A percentile compares a stretch with the other conserved stretches of the same genome.
Evolutionary conservation across 2,888 invertebrate species (phyloP).

Genomic region (Hirudinaria manillensis): DNA sequence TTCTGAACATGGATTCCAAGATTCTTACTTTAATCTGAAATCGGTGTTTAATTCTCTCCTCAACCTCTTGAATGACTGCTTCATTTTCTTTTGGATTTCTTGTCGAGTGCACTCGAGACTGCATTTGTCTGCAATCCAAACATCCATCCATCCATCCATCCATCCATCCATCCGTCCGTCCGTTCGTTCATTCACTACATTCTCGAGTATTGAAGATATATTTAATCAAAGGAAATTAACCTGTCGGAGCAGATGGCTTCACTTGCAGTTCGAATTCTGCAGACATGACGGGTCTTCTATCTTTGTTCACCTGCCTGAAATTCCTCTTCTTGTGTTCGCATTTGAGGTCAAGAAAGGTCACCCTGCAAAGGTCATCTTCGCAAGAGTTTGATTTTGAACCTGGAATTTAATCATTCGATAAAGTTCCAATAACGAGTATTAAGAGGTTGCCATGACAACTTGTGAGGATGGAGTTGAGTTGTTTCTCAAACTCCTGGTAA

Average conservation of each 20-base stretch:
- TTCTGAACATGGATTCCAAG: not conserved
- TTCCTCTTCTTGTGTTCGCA: constrained; percentile 43
- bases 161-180: too few species aligned
- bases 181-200: not conserved
- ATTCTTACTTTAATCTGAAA: not conserved
- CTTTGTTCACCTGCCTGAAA: constrained; percentile 39
- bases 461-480: constrained; percentile 41
- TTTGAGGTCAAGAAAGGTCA: constrained; percentile 43
- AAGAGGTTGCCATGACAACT: constrained; percentile 35
- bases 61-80: constrained; percentile 41
- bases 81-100: constrained; percentile 35
- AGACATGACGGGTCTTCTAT: constrained; percentile 41
- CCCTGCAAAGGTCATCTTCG: constrained; percentile 41
- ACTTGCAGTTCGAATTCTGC: constrained; percentile 47
- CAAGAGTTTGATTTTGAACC: constrained; percentile 45
- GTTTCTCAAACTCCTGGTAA: constrained; percentile 39
- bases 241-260: constrained; percentile 37
- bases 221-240: constrained; percentile 18
- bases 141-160: too few species aligned
- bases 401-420: constrained; percentile 29
- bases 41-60: constrained; percentile 42
- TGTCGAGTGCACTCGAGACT: constrained; percentile 46
- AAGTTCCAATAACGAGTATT: not conserved
- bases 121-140: constrained; percentile 45
- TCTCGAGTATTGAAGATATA: too few species aligned